Evolutionary conservation across 2,797 vertebrate genomes (phyloP).

Genomic region (Nannoperca obscura): DNA sequence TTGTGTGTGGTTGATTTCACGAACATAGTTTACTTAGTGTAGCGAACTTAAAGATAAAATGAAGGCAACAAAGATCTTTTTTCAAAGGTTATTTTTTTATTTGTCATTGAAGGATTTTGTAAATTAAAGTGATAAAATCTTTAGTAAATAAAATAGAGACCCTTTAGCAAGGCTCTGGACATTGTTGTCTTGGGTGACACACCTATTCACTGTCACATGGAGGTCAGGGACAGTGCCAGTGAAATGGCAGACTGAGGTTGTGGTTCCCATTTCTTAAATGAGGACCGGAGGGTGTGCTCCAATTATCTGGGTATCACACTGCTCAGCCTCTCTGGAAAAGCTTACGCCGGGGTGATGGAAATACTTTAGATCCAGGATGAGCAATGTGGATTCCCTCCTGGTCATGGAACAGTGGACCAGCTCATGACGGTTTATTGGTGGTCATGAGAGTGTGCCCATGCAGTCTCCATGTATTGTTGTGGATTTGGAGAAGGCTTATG

Average conservation of each 20-base stretch:
- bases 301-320: neutral
- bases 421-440: too few relatives aligned
- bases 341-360: too few relatives aligned
- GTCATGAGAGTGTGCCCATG: neutral
- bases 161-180: neutral
- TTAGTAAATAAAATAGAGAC: neutral
- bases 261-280: neutral
- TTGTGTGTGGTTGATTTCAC: slow-evolving; percentile 1
- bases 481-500: neutral
- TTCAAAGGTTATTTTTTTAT: neutral
- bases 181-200: neutral
- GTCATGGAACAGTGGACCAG: neutral
- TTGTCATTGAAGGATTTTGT: neutral
- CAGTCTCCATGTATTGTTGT: neutral
- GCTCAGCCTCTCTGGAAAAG: neutral
- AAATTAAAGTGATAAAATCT: neutral
- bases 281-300: neutral
- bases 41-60: neutral
- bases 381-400: too few relatives aligned
- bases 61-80: neutral
- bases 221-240: neutral
- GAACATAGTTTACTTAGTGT: neutral
- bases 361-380: neutral
- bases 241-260: neutral
- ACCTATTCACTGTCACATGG: neutral